phyloP scores from a whole-genome alignment of 92 coral and sea anemone genomes.

The Zoanthus sociatus region DNA sequence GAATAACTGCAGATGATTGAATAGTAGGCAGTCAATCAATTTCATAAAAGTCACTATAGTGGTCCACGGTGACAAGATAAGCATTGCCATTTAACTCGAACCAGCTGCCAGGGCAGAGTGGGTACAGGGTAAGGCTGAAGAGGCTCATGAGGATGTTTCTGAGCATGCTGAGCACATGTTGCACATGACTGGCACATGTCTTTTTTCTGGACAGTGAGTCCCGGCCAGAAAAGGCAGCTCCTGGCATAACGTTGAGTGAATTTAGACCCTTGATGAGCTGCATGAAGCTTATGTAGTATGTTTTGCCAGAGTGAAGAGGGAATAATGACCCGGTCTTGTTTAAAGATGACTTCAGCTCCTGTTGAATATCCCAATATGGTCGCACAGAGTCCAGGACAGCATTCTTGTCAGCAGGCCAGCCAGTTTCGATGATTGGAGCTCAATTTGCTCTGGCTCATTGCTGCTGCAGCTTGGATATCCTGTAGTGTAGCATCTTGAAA shows the following conservation, averaged over 20 bases:
- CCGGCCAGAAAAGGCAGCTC: conserved; percentile 18
- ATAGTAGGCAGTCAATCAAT: conserved; percentile 50
- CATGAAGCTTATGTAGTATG: conserved; percentile 66
- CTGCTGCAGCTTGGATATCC: too few species aligned
- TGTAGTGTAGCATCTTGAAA: conserved; percentile 20
- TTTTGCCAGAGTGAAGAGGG: conserved; percentile 44
- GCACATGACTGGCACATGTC: conserved; percentile 23
- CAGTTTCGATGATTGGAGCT: conserved; percentile 10
- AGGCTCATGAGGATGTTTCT: conserved; percentile 54
- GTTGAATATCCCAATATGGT: conserved; percentile 62
- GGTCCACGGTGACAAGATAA: conserved; percentile 54
- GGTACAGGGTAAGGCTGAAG: conserved; percentile 29
- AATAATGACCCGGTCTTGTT: conserved; percentile 1
- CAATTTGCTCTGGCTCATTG: conserved; percentile 8
- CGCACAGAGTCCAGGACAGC: conserved; percentile 26
- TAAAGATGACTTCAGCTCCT: conserved; percentile 50
- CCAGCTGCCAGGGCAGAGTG: conserved; percentile 37
- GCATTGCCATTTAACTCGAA: conserved; percentile 54
- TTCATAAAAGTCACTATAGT: conserved; percentile 60
- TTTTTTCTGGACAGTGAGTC: neutral
- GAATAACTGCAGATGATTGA: conserved; percentile 64
- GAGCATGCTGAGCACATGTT: conserved; percentile 22
- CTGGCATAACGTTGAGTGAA: conserved; percentile 46
- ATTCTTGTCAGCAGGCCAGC: conserved; percentile 1
- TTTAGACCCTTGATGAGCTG: conserved; percentile 67